These are phyloP conservation scores for Mactra quadrangularis DNA, from an alignment of 1,140 invertebrate genomes.

Conservation along the genomic window DNA sequence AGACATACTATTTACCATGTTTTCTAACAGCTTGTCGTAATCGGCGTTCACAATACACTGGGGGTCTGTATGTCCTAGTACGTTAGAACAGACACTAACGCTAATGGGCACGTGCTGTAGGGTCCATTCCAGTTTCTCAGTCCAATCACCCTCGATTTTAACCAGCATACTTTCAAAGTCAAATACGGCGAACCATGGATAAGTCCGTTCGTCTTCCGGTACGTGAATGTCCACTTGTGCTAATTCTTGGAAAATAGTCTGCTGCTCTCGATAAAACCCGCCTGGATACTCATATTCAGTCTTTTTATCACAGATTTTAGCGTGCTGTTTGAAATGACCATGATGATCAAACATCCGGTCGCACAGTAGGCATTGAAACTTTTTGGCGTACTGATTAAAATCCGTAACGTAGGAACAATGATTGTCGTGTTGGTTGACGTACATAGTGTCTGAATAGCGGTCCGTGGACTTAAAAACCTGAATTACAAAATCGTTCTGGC, in stretches of 20 bases:
- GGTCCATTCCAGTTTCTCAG: slow-evolving; percentile 15
- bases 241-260: slow-evolving; percentile 9
- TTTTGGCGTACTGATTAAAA: slow-evolving; percentile 24
- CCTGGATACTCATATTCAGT: slow-evolving; percentile 15
- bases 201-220: slow-evolving; percentile 10
- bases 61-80: neutral
- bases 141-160: neutral
- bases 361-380: slow-evolving; percentile 28
- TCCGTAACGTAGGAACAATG: neutral
- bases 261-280: slow-evolving; percentile 1
- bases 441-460: neutral
- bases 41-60: slow-evolving; percentile 40
- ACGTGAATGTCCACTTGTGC: slow-evolving; percentile 10
- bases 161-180: slow-evolving; percentile 17
- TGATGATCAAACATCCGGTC: neutral
- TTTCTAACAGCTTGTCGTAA: slow-evolving; percentile 3
- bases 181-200: slow-evolving; percentile 8
- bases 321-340: neutral
- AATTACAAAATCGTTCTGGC: slow-evolving; percentile 72
- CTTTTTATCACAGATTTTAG: slow-evolving; percentile 5
- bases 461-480: neutral
- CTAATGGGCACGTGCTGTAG: slow-evolving; percentile 32
- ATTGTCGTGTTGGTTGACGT: slow-evolving; percentile 20
- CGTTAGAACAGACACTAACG: slow-evolving; percentile 53
- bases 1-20: slow-evolving; percentile 5